Base-by-base conservation (phyloP, 2,113 vertebrate species). In the Syngnathus typhle region DNA sequence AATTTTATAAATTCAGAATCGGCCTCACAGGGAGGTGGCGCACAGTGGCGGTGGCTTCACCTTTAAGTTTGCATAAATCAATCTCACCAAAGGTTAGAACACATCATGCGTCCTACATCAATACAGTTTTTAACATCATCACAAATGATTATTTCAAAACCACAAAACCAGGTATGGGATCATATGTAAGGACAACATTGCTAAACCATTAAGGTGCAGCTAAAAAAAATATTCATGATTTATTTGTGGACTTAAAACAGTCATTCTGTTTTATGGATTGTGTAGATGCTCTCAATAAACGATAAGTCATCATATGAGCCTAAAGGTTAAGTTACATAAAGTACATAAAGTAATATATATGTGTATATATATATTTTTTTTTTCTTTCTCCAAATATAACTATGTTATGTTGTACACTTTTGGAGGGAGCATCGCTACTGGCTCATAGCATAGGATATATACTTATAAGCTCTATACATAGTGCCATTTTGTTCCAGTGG, bases 1-100 rank as follows among this genome's bases (percentile, higher is more conserved):
- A 92, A 91, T 88, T 91, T 83, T 91, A 90, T 91, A 91, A 87
- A 91, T 91, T 90, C 84, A 88, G 81, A 91, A 91, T 87, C 68
- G 77, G 77, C 70, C 76, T 87, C 84, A 86, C 78, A 80, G 80
- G 84, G 86, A 82, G 84, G 85, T 89, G 73, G 84, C 73, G 67
- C 55, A 83, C 88, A 83, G 87, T 74, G 77, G 79, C 89, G 90
- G 89, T 91, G 87, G 85, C 82, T 79, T 89, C 86, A 89, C 88
- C 88, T 90, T 90, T 90, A 82, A 80, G 84, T 88, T 80, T 76
- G 84, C 83, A 88, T 89, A 89, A 91, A 91, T 90, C 85, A 89
- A 88, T 90, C 67, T 65, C 71, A 68, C 68, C 78, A 88, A 90
- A 91, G 89, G 89, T 89, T 90, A 88, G 75, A 84, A 84, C 74